phyloP scores from a whole-genome alignment of 2,797 vertebrate species.

The Poecilia picta region DNA sequence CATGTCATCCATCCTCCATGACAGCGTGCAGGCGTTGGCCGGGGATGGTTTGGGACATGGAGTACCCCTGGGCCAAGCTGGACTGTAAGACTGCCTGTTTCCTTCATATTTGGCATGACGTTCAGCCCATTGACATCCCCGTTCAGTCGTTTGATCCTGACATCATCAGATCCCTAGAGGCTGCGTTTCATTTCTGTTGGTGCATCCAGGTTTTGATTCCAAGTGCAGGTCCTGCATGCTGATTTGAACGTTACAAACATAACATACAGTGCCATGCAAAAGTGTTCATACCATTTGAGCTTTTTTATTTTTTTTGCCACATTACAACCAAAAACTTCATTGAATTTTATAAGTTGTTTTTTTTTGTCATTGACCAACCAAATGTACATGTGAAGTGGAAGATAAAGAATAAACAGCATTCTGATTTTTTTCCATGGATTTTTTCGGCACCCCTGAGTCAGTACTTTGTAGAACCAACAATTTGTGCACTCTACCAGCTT shows the following conservation, averaged over 20 bases:
- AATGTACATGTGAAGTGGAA: neutral
- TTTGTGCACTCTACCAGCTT: neutral
- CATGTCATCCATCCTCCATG: slow-evolving; percentile 80
- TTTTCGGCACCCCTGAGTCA: neutral
- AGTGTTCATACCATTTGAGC: neutral
- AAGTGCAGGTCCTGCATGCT: slow-evolving; percentile 38
- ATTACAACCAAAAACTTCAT: neutral
- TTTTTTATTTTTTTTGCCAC: neutral
- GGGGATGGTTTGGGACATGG: slow-evolving; percentile 79
- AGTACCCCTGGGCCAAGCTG: slow-evolving; percentile 76
- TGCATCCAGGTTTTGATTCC: slow-evolving; percentile 8
- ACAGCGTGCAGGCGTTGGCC: slow-evolving; percentile 79
- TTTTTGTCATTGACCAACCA: neutral
- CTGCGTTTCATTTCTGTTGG: slow-evolving; percentile 36
- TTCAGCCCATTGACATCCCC: slow-evolving; percentile 57
- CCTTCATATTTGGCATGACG: slow-evolving; percentile 69
- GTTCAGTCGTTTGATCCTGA: slow-evolving; percentile 37
- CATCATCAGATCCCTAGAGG: slow-evolving; percentile 24
- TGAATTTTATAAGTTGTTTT: no score
- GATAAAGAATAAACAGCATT: neutral
- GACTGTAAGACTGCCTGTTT: slow-evolving; percentile 78
- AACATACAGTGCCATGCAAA: neutral
- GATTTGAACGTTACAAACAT: slow-evolving; percentile 7
- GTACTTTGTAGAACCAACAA: neutral
- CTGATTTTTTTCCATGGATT: neutral